Conservation (phyloP, 2,113 vertebrate species). For the Pipra filicauda region DNA sequence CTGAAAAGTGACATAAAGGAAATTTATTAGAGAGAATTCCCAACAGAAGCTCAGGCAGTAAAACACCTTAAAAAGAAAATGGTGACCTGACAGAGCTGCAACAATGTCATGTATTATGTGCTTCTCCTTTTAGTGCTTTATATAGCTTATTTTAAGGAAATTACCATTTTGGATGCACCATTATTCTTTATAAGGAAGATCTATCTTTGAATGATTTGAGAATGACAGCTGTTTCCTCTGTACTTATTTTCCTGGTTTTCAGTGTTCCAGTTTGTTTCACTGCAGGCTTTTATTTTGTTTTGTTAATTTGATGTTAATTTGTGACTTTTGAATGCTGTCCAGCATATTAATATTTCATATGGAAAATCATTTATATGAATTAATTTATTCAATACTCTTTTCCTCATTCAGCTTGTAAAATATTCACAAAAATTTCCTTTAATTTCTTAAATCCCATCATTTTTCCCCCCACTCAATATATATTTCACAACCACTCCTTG, state of each 20-base stretch:
- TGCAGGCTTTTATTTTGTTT: not conserved
- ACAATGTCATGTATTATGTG: slow-evolving; percentile 13
- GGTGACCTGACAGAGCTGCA: slow-evolving; percentile 11
- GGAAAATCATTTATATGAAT: not conserved
- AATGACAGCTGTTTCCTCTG: not conserved
- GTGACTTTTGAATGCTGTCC: not conserved
- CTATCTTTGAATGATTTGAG: slow-evolving; percentile 15
- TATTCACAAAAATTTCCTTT: not conserved
- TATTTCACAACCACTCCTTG: not conserved
- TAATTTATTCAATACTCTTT: not conserved
- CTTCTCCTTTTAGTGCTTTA: slow-evolving; percentile 13
- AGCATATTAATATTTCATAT: not conserved
- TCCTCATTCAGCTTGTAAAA: not conserved
- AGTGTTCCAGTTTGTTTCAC: not conserved
- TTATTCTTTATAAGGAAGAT: slow-evolving; percentile 42
- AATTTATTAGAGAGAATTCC: slow-evolving; percentile 54
- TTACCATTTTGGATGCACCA: not conserved
- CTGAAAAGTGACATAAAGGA: not conserved
- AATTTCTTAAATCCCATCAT: not conserved
- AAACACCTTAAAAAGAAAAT: slow-evolving; percentile 25
- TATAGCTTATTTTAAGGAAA: slow-evolving; percentile 26
- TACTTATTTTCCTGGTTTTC: not conserved
- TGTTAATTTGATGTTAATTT: not conserved
- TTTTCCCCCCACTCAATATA: rapidly evolving
- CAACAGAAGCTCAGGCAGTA: slow-evolving; percentile 9